Evolutionary conservation across 2,113 vertebrate genomes (phyloP), one percentile per base, ranked within the genome.

Genomic region (Callaeas wilsoni): DNA sequence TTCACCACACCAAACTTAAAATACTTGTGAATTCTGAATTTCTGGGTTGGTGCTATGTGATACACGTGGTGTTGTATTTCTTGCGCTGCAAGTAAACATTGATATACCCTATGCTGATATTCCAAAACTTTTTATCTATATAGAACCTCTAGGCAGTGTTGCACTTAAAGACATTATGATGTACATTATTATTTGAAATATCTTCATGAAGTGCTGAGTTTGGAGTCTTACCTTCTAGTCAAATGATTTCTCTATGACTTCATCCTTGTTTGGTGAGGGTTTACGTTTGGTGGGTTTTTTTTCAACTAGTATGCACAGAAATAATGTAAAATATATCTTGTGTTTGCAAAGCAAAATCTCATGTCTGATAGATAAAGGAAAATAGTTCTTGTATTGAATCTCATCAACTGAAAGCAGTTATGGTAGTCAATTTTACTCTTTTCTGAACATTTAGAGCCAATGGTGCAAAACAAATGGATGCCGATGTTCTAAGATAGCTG

Each of bases 391-490:
- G 10, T 62, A 59, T 53, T 1, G 2, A 69, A 69, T 53, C 53
- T 80, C 47, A 95, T 74, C 63, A 87, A 53, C 53, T 93, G 62
- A 73, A 80, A 87, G 44, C n/a, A 62, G 33, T 94, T 93, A 55
- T 3, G 6, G 46, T 78, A 87, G 73, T 52, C 11, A 12, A 5
- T 90, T 89, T 94, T 94, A 82, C 60, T 93, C 25, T 64, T 91
- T 65, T 75, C 32, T n/a, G 44, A 87, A 74, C 30, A 42, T 10
- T 80, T 60, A 56, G 37, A 93, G 37, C 33, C 49, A 76, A n/a
- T 90, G 78, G 46, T 95, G 90, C 62, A 94, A 96, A 94, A 84
- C 76, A 89, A 83, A 82, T 46, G 57, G 50, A 62, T 44, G 29
- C 64, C 94, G 55, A 29, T 93, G 68, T 91, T 86, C 59, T 87